phyloP scores from a whole-genome alignment of 2,888 invertebrate genomes.

The Noctua fimbriata region DNA sequence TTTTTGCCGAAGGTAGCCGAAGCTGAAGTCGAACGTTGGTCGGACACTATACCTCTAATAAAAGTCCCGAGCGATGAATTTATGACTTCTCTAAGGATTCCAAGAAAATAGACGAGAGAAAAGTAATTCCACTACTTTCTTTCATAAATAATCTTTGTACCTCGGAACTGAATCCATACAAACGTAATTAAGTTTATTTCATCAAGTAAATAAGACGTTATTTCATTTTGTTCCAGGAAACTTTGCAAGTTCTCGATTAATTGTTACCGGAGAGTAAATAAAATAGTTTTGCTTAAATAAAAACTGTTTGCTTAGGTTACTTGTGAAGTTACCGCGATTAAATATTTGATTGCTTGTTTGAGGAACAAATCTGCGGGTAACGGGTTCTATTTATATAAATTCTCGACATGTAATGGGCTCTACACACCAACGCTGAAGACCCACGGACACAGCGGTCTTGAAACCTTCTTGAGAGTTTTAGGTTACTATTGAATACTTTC shows the following conservation, averaged over 20 bases:
- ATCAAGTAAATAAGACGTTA: constrained; percentile 33
- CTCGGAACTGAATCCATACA: constrained; percentile 39
- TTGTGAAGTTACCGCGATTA: constrained; percentile 17
- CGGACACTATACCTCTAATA: constrained; percentile 21
- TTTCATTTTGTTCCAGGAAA: constrained; percentile 19
- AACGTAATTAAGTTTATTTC: constrained; percentile 46
- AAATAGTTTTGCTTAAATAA: constrained; percentile 7
- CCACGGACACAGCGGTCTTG: background rate
- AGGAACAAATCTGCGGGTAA: constrained; percentile 33
- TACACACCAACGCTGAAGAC: background rate
- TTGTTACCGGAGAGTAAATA: constrained; percentile 28
- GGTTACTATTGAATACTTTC: background rate
- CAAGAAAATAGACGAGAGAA: constrained; percentile 13
- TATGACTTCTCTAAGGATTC: constrained; percentile 30
- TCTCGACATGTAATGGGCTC: background rate
- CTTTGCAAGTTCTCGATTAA: constrained; percentile 31
- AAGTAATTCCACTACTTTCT: constrained; percentile 39
- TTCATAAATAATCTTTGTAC: constrained; percentile 25
- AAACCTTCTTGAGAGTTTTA: background rate
- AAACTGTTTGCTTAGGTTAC: constrained; percentile 14
- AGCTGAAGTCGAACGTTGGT: background rate
- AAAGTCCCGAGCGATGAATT: constrained; percentile 33
- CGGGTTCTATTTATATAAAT: constrained; percentile 33
- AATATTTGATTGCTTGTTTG: constrained; percentile 53
- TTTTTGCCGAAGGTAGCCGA: background rate